Conservation (phyloP, 2,797 vertebrate species). For the Discoglossus pictus region DNA sequence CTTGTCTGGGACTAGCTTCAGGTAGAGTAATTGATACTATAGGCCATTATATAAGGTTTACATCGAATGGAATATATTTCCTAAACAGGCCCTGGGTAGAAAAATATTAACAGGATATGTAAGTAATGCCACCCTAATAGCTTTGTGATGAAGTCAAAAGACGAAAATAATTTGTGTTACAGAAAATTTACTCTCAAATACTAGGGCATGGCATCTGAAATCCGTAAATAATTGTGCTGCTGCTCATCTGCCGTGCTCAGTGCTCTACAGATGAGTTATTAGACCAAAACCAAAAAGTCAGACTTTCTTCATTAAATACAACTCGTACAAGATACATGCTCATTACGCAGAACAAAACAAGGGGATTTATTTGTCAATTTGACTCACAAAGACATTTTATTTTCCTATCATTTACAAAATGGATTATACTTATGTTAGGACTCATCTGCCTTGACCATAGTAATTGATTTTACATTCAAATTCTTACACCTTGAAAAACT, state of each 20-base stretch:
- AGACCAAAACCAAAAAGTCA: constrained; percentile 13
- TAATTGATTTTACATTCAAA: constrained; percentile 47
- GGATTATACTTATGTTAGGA: constrained; percentile 35
- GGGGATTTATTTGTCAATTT: constrained; percentile 22
- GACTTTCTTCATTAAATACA: constrained; percentile 31
- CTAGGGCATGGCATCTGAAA: neutral
- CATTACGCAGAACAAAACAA: constrained; percentile 29
- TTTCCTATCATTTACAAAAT: constrained; percentile 3
- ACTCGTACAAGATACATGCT: constrained; percentile 6
- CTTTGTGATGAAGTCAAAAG: neutral
- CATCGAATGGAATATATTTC: constrained; percentile 28
- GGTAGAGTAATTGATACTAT: constrained; percentile 37
- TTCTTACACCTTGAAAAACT: constrained; percentile 17
- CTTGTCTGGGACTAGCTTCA: constrained; percentile 8
- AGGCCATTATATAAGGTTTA: constrained; percentile 19
- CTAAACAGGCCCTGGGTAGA: constrained; percentile 13
- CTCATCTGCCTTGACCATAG: constrained; percentile 26
- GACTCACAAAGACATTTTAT: constrained; percentile 23
- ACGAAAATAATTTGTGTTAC: constrained; percentile 2
- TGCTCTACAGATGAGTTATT: neutral
- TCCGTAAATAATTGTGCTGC: neutral
- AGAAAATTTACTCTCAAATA: constrained; percentile 21
- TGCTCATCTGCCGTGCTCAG: constrained; percentile 2
- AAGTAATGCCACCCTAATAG: neutral
- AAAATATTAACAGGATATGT: neutral